A percentile compares a stretch with the other conserved stretches of the same genome.
Conservation (phyloP, 2,113 vertebrate genomes). For the Macaca mulatta region DNA sequence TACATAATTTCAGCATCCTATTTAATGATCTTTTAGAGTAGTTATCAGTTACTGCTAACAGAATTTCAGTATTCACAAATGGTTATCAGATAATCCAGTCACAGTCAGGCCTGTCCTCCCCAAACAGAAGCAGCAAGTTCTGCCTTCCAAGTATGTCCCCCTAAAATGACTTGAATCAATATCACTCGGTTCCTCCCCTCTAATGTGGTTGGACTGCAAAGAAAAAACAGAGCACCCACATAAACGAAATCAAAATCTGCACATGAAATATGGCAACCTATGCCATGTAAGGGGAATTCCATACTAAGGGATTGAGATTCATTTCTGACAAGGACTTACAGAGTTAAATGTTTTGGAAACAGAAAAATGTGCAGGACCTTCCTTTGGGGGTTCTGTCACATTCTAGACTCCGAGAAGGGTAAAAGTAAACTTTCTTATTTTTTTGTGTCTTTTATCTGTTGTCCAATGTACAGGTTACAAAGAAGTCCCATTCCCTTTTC, state of each 20-base stretch:
- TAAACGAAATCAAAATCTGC: constrained; percentile 76
- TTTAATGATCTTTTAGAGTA: constrained; percentile 74
- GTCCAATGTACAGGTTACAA: background rate
- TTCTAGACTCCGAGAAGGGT: constrained; percentile 51
- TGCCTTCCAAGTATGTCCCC: constrained; percentile 72
- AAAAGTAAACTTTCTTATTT: background rate
- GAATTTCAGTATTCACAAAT: constrained; percentile 73
- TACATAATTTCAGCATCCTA: constrained; percentile 76
- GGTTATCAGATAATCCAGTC: constrained; percentile 74
- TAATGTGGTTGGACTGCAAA: constrained; percentile 72
- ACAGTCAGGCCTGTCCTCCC: constrained; percentile 66
- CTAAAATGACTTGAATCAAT: constrained; percentile 74
- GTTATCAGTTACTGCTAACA: constrained; percentile 77
- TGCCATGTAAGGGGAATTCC: background rate
- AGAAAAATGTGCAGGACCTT: constrained; percentile 24
- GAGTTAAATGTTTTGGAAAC: constrained; percentile 67
- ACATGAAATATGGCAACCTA: constrained; percentile 45
- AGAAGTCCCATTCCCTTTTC: constrained; percentile 54
- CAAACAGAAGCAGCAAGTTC: constrained; percentile 74
- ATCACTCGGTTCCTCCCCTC: constrained; percentile 68
- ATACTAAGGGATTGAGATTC: constrained; percentile 54
- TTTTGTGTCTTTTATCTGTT: background rate
- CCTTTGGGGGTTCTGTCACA: constrained; percentile 53
- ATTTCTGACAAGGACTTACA: constrained; percentile 77
- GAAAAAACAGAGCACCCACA: constrained; percentile 67